These are phyloP conservation scores for Cyanocitta stelleri DNA, from an alignment of 2,113 vertebrate genomes.

Conservation along the genomic window DNA sequence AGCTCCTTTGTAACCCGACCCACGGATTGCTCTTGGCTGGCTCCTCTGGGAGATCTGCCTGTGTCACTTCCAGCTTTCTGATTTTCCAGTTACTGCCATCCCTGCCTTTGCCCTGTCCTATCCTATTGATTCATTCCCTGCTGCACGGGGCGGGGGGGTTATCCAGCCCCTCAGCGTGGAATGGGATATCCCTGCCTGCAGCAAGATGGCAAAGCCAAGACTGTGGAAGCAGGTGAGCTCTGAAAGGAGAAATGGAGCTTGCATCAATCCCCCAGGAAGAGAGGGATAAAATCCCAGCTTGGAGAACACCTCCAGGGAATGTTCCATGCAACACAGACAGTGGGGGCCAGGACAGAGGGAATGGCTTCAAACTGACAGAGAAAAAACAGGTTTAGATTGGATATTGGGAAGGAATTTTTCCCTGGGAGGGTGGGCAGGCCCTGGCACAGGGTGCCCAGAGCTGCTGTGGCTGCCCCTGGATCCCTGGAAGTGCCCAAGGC, in stretches of 20 bases:
- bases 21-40: neutral
- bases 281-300: neutral
- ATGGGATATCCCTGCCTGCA: neutral
- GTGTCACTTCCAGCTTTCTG: neutral
- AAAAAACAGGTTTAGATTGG: too few relatives aligned
- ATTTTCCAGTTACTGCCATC: neutral
- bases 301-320: neutral
- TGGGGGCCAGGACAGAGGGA: neutral
- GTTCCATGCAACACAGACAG: neutral
- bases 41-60: neutral
- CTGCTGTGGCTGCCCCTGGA: neutral
- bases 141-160: neutral
- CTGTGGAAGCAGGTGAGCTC: neutral
- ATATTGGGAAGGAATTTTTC: neutral
- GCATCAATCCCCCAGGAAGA: neutral
- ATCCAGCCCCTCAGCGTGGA: neutral
- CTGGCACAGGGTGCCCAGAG: neutral
- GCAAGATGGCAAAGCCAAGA: neutral
- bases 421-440: neutral
- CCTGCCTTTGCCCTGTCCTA: neutral
- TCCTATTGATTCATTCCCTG: neutral
- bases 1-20: slow-evolving; percentile 6
- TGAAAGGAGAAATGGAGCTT: neutral
- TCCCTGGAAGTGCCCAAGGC: neutral
- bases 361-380: neutral